Base-by-base conservation (phyloP, 2,113 vertebrate species). In the Gobiocypris rarus region DNA sequence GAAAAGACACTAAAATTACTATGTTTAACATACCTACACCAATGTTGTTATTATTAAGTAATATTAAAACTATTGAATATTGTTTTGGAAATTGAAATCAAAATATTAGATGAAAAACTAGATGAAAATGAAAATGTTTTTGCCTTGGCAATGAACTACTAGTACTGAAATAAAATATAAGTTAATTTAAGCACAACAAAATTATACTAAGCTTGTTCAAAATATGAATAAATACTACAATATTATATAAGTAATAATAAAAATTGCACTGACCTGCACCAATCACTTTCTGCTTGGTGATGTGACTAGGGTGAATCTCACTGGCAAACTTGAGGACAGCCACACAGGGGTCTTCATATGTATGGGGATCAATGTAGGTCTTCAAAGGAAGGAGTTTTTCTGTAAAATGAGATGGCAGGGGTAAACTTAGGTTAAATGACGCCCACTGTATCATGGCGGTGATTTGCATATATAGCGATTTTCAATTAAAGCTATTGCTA, bases 301-400 rank as follows among this genome's bases (percentile, higher is more conserved):
- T 89, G 3, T 92, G 93, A 34, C 91, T 95, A 0, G 96, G 95
- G 2, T 96, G 94, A 79, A 99, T 99, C 93, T 99, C 98, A 0
- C 95, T 98, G 86, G 98, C 97, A 92, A 99, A 99, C 88, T 99
- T 99, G 74, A 97, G 95, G 87, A 99, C 94, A 17, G 98, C 98
- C 73, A 95, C 97, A 92, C 97, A 97, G 76, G 98, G 98, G 92
- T 99, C 98, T 86, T 99, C 98, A 0, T 99, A 99, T 3, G 95
- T 99, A 90, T 99, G 98, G 1, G 98, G 98, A 87, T 99, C 98
- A 63, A 99, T 96, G 0, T 99, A 99, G 0, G 96, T 97, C 92
- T 99, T 98, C 86, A 99, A 93, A 83, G 97, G 97, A 89, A 98
- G 97, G 82, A 97, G 93, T 88, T 99, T 97, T 75, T 98, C 97